These are phyloP conservation scores for Loris lydekkerianus DNA, from an alignment of 2,797 vertebrate genomes.

Conservation along the genomic window DNA sequence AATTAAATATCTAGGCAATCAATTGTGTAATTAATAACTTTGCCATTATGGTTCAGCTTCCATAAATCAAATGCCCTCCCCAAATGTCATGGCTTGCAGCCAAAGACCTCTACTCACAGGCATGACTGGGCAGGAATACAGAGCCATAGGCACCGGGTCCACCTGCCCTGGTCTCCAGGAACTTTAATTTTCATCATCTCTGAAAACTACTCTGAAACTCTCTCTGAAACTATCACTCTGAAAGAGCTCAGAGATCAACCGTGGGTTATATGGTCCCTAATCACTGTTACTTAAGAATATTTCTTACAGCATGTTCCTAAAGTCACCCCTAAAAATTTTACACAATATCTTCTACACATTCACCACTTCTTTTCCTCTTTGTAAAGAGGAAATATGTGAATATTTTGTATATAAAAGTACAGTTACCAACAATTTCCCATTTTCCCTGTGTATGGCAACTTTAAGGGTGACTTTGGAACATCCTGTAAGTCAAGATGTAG, in stretches of 20 bases:
- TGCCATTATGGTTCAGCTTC: slow-evolving; percentile 67
- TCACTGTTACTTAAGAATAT: background rate
- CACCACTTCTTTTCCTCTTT: too few species aligned
- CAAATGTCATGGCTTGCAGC: background rate
- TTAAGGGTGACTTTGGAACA: too few species aligned
- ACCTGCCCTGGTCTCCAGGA: background rate
- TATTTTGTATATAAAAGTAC: too few species aligned
- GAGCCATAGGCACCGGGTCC: accelerated
- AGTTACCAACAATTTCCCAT: too few species aligned
- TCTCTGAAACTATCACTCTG: background rate
- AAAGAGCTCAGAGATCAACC: background rate
- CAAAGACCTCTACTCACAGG: background rate
- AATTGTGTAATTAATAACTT: slow-evolving; percentile 77
- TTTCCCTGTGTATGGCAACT: too few species aligned
- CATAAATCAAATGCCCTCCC: background rate
- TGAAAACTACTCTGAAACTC: background rate
- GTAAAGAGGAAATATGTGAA: too few species aligned
- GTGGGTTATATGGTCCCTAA: accelerated
- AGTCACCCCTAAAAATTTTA: too few species aligned
- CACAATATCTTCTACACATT: too few species aligned
- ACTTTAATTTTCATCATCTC: background rate
- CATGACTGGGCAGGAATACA: accelerated
- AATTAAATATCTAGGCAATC: slow-evolving; percentile 79
- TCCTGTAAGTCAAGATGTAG: background rate
- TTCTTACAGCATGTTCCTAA: background rate